Evolutionary conservation across 2,797 vertebrate species (phyloP).

Genomic region (Crocidura indochinensis): DNA sequence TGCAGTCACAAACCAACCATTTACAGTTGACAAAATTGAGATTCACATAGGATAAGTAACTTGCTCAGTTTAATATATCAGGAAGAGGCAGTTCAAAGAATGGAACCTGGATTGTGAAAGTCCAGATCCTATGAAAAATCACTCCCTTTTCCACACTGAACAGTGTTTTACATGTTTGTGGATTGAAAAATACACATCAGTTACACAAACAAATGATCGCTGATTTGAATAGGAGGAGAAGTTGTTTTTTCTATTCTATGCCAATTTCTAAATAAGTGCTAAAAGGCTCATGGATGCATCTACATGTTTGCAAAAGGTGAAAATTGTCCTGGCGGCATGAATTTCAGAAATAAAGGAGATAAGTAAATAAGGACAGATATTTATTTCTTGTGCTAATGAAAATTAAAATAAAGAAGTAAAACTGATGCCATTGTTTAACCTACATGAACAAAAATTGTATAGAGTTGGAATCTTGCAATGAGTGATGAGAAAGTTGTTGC

Average conservation of each 20-base stretch:
- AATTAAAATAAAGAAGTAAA: conserved; percentile 46
- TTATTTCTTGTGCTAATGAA: conserved; percentile 41
- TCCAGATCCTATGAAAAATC: neutral
- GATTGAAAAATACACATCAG: neutral
- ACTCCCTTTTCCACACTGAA: neutral
- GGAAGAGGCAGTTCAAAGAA: neutral
- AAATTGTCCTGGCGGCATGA: neutral
- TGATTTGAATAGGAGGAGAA: conserved; percentile 2
- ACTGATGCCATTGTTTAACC: conserved; percentile 5
- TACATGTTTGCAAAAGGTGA: conserved; percentile 56
- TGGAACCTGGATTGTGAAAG: neutral
- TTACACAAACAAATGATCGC: conserved; percentile 6
- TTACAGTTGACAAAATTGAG: neutral
- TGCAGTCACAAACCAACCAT: neutral
- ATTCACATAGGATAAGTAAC: neutral
- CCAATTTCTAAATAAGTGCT: conserved; percentile 46
- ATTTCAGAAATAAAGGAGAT: conserved; percentile 37
- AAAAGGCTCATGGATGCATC: conserved; percentile 53
- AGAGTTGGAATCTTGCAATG: neutral
- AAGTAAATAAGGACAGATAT: conserved; percentile 37
- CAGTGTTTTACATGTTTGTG: neutral
- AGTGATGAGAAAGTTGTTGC: conserved; percentile 8
- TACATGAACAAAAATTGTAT: neutral
- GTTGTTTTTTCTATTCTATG: no score
- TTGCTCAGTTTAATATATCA: no score